Evolutionary conservation across 2,888 invertebrate genomes (phyloP).

Genomic region (Drosophila affinis): DNA sequence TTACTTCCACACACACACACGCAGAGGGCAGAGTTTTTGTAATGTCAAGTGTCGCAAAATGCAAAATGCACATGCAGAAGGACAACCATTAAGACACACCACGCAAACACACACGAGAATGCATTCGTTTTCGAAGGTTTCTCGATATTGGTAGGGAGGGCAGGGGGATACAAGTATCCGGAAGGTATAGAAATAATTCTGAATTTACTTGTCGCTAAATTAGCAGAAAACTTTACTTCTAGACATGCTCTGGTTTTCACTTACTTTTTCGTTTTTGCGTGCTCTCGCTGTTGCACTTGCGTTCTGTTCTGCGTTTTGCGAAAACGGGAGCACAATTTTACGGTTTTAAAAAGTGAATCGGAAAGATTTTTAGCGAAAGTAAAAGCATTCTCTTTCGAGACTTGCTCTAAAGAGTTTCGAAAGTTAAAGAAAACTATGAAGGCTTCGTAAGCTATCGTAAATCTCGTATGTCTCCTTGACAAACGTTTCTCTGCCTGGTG

Average conservation of each 20-base stretch:
- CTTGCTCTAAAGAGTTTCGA: no score
- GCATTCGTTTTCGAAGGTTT: background rate
- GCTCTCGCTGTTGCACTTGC: no score
- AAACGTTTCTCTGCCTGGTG: background rate
- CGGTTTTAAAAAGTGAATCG: no score
- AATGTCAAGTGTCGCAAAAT: constrained; percentile 46
- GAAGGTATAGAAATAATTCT: background rate
- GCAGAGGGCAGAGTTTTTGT: constrained; percentile 20
- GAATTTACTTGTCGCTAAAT: no score
- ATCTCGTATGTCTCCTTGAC: background rate
- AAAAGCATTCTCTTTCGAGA: no score
- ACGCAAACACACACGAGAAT: background rate
- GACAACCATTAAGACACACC: constrained; percentile 1
- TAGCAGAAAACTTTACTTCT: no score
- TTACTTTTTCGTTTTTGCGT: no score
- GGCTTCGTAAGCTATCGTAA: background rate
- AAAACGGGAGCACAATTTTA: no score
- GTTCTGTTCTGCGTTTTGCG: no score
- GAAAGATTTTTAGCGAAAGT: no score
- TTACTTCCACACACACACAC: background rate
- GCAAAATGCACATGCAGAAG: constrained; percentile 55
- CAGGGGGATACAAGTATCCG: accelerated
- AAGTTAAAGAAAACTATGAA: no score
- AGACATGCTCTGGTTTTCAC: no score
- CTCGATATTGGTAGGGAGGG: background rate